phyloP scores from a whole-genome alignment of 2,888 invertebrate species.

The Hedychridium roseum region DNA sequence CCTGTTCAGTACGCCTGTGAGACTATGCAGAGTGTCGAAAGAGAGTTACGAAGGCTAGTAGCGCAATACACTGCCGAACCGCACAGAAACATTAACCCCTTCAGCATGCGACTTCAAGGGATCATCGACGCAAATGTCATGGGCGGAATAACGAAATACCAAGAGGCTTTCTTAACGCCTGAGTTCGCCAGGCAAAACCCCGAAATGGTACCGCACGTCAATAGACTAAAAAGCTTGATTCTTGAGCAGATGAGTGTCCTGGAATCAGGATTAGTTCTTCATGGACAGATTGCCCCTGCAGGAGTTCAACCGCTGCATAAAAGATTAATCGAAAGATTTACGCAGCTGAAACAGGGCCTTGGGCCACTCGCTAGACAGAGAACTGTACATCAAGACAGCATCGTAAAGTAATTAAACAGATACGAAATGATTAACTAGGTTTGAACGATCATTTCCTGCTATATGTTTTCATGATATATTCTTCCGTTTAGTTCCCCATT shows the following conservation, averaged over 20 bases:
- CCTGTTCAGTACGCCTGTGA: conserved; percentile 92
- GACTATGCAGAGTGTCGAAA: conserved; percentile 89
- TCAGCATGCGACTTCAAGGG: conserved; percentile 91
- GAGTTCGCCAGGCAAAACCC: conserved; percentile 76
- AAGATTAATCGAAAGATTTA: conserved; percentile 86
- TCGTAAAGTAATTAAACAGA: conserved; percentile 74
- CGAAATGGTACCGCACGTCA: conserved; percentile 68
- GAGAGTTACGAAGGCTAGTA: conserved; percentile 83
- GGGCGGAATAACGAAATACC: conserved; percentile 94
- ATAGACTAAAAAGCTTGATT: conserved; percentile 74
- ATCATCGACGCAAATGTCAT: conserved; percentile 96
- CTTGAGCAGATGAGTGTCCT: conserved; percentile 81
- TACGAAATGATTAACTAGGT: not conserved
- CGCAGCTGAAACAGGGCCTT: conserved; percentile 81
- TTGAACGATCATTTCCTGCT: conserved; percentile 2
- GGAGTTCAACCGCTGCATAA: conserved; percentile 93
- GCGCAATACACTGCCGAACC: conserved; percentile 83
- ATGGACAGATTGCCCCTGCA: conserved; percentile 84
- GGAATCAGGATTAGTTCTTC: conserved; percentile 84
- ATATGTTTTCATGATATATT: conserved; percentile 8
- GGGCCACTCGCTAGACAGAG: conserved; percentile 68
- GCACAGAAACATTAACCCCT: conserved; percentile 85
- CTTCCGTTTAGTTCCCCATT: conserved; percentile 74
- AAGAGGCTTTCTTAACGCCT: conserved; percentile 89
- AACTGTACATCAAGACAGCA: conserved; percentile 76